Percentiles rank a stretch among this genome's conserved stretches.
phyloP scores from a whole-genome alignment of 1,140 invertebrate species.

The Plodia interpunctella region DNA sequence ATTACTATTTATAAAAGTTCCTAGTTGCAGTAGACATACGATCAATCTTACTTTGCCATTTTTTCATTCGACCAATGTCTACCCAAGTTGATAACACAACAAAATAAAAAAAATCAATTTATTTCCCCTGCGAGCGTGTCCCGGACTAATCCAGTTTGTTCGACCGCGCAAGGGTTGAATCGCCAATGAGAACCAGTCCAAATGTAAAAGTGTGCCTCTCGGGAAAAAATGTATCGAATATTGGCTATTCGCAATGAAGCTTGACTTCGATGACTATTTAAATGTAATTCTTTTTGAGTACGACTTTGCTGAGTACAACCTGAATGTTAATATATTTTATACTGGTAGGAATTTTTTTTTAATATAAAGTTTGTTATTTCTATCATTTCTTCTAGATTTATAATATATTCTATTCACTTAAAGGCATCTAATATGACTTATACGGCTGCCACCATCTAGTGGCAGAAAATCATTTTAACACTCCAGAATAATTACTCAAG shows the following conservation, averaged over 20 bases:
- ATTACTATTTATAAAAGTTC: too few species aligned
- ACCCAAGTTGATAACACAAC: constrained; percentile 42
- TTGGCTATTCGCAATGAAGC: constrained; percentile 46
- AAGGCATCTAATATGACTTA: too few species aligned
- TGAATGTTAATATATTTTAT: too few species aligned
- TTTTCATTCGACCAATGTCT: constrained; percentile 55
- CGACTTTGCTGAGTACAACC: too few species aligned
- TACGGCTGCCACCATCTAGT: too few species aligned
- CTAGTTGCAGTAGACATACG: too few species aligned
- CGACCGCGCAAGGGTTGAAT: constrained; percentile 72
- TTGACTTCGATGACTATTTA: constrained; percentile 25
- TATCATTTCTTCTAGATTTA: too few species aligned
- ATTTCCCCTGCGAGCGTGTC: constrained; percentile 67
- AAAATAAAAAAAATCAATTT: constrained; percentile 57
- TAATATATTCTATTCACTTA: too few species aligned
- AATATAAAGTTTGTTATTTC: too few species aligned
- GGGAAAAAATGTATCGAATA: constrained; percentile 40
- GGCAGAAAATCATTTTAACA: too few species aligned
- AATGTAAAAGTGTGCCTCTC: constrained; percentile 56
- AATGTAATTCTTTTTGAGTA: constrained; percentile 23
- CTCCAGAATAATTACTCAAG: too few species aligned
- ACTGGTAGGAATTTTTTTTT: too few species aligned
- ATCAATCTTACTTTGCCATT: constrained; percentile 24
- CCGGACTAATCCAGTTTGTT: constrained; percentile 70
- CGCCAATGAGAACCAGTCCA: constrained; percentile 63